Conservation (phyloP, 2,888 invertebrate species). For the Cataglyphis albicans region DNA sequence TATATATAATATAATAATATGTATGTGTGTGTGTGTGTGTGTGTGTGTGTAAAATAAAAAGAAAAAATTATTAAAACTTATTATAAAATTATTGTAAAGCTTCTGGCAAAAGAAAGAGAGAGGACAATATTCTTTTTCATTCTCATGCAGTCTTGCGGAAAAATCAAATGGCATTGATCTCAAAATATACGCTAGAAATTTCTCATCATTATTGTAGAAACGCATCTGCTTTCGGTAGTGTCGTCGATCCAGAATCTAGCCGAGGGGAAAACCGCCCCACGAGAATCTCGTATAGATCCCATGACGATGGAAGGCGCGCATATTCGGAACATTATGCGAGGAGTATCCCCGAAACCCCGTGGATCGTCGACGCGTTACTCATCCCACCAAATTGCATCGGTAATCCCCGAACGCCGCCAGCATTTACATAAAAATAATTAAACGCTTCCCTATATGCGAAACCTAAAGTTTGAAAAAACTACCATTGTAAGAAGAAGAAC, state of each 20-base stretch:
- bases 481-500: slow-evolving; percentile 7
- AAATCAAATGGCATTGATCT: slow-evolving; percentile 5
- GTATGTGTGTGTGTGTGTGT: no score
- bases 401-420: slow-evolving; percentile 68
- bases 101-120: neutral
- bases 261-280: slow-evolving; percentile 74
- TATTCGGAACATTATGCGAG: slow-evolving; percentile 77
- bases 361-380: slow-evolving; percentile 74
- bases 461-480: neutral
- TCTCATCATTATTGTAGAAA: slow-evolving; percentile 40
- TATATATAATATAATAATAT: neutral
- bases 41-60: neutral
- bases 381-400: slow-evolving; percentile 77
- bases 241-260: slow-evolving; percentile 58
- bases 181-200: slow-evolving; percentile 35
- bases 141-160: neutral
- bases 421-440: slow-evolving; percentile 83
- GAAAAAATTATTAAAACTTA: neutral
- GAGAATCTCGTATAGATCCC: slow-evolving; percentile 66
- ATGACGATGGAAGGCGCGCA: slow-evolving; percentile 63
- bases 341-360: slow-evolving; percentile 65
- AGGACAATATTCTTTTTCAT: neutral
- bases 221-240: slow-evolving; percentile 66
- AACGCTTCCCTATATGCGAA: slow-evolving; percentile 65
- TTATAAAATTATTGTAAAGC: neutral